Conservation (phyloP, 2,888 invertebrate genomes). For the Chloroclysta siterata region DNA sequence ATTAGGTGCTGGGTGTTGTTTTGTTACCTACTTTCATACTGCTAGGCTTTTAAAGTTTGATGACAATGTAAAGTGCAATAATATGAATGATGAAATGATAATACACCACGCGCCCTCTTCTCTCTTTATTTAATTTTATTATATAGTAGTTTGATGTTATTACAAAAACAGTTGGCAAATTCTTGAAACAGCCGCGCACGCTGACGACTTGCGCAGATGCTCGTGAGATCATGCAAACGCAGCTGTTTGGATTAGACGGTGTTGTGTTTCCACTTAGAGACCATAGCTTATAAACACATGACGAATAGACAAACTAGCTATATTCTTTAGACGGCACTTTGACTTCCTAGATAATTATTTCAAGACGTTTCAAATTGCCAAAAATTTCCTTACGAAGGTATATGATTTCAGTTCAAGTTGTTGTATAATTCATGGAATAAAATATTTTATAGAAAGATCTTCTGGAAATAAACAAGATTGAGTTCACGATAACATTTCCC, state of each 20-base stretch:
- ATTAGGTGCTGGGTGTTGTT: neutral
- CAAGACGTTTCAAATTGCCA: too few species aligned
- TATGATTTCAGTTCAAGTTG: too few species aligned
- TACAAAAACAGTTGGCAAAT: constrained; percentile 13
- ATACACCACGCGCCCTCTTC: too few species aligned
- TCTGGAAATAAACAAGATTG: neutral
- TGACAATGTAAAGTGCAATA: too few species aligned
- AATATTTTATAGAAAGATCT: too few species aligned
- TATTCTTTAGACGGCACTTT: neutral
- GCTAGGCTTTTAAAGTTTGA: neutral
- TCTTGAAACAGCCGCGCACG: constrained; percentile 5
- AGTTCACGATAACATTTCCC: constrained; percentile 8
- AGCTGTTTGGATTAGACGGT: constrained; percentile 8
- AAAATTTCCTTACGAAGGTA: too few species aligned
- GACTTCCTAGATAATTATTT: too few species aligned
- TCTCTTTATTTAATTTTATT: neutral
- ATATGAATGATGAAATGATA: too few species aligned
- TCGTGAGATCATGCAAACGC: constrained; percentile 42
- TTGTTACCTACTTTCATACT: neutral
- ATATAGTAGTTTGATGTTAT: neutral
- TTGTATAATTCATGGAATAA: too few species aligned
- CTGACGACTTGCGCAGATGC: constrained; percentile 43
- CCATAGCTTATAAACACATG: neutral
- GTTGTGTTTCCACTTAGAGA: constrained; percentile 10
- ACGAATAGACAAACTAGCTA: neutral